phyloP scores from a whole-genome alignment of 2,113 vertebrate genomes.

The Elephantulus edwardii region DNA sequence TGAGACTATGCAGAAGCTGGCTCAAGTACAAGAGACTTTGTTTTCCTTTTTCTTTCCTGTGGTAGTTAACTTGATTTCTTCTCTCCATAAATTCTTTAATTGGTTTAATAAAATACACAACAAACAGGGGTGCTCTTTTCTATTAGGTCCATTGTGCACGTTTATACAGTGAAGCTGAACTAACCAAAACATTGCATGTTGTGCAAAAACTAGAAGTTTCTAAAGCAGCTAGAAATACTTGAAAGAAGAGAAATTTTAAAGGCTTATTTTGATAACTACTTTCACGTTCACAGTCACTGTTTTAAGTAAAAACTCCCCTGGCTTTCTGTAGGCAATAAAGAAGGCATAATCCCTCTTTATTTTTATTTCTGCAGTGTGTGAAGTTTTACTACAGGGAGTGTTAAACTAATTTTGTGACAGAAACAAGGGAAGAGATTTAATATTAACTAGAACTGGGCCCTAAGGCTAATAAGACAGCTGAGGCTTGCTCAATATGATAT shows the following conservation, averaged over 20 bases:
- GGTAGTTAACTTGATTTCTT: constrained; percentile 75
- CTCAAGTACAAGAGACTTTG: constrained; percentile 61
- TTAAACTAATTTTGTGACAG: constrained; percentile 57
- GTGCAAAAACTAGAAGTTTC: no score
- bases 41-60: constrained; percentile 58
- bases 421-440: constrained; percentile 51
- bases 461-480: constrained; percentile 43
- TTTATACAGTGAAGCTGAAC: constrained; percentile 38
- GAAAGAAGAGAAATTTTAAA: constrained; percentile 45
- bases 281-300: constrained; percentile 54
- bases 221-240: no score
- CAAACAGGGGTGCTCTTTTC: constrained; percentile 57
- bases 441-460: constrained; percentile 47
- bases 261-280: constrained; percentile 63
- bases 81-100: constrained; percentile 77
- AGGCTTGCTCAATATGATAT: neutral
- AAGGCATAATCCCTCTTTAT: constrained; percentile 55
- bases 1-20: constrained; percentile 52
- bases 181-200: constrained; percentile 42
- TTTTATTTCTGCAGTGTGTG: constrained; percentile 66
- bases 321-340: constrained; percentile 48
- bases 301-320: constrained; percentile 15
- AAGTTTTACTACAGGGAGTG: constrained; percentile 64
- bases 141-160: constrained; percentile 48
- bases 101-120: constrained; percentile 75